phyloP scores from a whole-genome alignment of 2,888 invertebrate species.

The Pandemis cinnamomeana region DNA sequence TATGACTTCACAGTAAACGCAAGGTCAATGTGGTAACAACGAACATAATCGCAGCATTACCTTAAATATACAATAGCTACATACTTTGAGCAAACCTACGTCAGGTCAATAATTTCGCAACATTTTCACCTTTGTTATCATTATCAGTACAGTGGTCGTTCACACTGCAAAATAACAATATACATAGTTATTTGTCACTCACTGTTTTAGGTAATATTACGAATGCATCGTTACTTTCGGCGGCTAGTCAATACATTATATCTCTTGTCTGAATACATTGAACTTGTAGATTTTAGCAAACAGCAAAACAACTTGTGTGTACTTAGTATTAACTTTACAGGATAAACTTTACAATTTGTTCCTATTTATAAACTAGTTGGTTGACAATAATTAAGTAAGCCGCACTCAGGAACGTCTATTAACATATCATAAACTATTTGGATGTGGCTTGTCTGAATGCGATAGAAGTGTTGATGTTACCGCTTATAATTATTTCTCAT shows the following conservation, averaged over 20 bases:
- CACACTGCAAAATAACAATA: slow-evolving; percentile 28
- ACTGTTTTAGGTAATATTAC: slow-evolving; percentile 13
- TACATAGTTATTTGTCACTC: slow-evolving; percentile 21
- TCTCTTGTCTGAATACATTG: slow-evolving; percentile 13
- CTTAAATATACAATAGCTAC: not conserved
- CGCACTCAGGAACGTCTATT: too few relatives aligned
- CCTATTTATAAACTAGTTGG: not conserved
- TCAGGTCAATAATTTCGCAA: slow-evolving; percentile 28
- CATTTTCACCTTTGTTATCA: slow-evolving; percentile 34
- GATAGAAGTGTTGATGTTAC: too few relatives aligned
- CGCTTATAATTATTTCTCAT: too few relatives aligned
- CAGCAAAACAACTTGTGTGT: slow-evolving; percentile 19
- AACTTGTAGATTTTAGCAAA: slow-evolving; percentile 26
- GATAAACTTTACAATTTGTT: not conserved
- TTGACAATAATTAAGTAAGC: too few relatives aligned
- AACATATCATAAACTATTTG: too few relatives aligned
- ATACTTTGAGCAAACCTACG: slow-evolving; percentile 10
- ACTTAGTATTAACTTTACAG: not conserved
- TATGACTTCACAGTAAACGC: slow-evolving; percentile 16
- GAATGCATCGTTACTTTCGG: not conserved
- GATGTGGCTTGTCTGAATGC: too few relatives aligned
- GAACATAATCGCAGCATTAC: slow-evolving; percentile 15
- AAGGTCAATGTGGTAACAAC: slow-evolving; percentile 23
- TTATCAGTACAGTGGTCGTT: slow-evolving; percentile 16
- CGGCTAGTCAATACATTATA: not conserved